Evolutionary conservation across 1,140 invertebrate species (phyloP).

Genomic region (Heliconius nattereri): DNA sequence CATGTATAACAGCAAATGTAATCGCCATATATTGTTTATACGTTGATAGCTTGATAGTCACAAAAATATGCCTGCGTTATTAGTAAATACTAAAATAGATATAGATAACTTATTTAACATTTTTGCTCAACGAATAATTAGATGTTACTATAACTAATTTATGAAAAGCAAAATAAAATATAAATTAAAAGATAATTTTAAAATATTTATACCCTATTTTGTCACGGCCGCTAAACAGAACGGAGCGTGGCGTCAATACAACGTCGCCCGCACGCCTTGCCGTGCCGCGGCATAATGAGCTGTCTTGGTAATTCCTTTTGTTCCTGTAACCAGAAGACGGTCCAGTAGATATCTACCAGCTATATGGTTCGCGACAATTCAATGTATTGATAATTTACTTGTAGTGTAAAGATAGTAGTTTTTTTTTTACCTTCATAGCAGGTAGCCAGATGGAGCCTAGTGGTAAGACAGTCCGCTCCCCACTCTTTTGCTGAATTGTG

Average conservation of each 20-base stretch:
- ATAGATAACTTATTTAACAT: too few species aligned
- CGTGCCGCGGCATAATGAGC: constrained; percentile 61
- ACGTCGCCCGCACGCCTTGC: constrained; percentile 39
- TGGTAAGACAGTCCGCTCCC: too few species aligned
- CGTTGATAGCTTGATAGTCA: too few species aligned
- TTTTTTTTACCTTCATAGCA: too few species aligned
- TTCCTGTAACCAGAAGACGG: constrained; percentile 33
- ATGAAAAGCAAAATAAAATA: background rate
- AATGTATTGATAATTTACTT: background rate
- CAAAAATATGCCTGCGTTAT: too few species aligned
- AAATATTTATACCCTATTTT: constrained; percentile 23
- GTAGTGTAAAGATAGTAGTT: too few species aligned
- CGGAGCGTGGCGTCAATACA: constrained; percentile 33
- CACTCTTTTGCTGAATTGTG: too few species aligned
- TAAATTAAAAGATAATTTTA: background rate
- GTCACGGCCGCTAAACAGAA: constrained; percentile 26
- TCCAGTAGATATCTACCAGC: background rate
- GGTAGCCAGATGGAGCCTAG: too few species aligned
- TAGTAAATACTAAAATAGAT: too few species aligned
- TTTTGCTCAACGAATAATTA: too few species aligned
- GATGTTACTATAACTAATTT: background rate
- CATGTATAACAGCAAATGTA: too few species aligned
- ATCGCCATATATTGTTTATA: too few species aligned
- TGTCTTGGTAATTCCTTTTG: constrained; percentile 62
- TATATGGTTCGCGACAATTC: background rate